Base-by-base conservation (phyloP, 1,140 invertebrate species). In the Danaus plexippus region DNA sequence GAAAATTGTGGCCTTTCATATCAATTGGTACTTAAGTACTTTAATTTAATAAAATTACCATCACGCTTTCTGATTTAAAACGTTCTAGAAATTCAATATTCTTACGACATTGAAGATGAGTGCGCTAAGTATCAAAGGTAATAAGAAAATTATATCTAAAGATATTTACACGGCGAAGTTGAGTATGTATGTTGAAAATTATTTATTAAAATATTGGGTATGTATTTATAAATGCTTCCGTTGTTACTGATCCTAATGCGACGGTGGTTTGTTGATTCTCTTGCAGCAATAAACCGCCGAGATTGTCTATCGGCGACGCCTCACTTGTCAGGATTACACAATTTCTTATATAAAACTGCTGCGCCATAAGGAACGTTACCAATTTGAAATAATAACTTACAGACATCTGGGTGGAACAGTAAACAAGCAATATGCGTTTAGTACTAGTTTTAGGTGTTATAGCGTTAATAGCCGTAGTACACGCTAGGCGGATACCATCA, bases 281-380 rank as follows among this genome's bases (percentile, higher is more conserved):
- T 79, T 77, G 73, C 69, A 52, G 69, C 73, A 80, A 75, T 61
- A 65, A 68, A 64, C 49, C 57, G 54, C 58, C 53, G 64, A 68
- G 67, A 67, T 59, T 67, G 73, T 71, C 67, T 66, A 66, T 32
- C 22, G 22, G 65, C 71, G 77, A 77, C 71, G 74, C 72, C 71
- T 68, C 71, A 69, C 54, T 77, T 75, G 67, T 52, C 67, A 71
- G 63, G 61, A 68, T 86, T 86, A 75, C 83, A 80, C 78, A 86
- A 86, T 68, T 67, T 52, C 72, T 77, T 80, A 82, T 86, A 85
- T 86, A 86, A 86, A 86, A 79, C 76, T 81, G 75, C 75, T 74
- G 77, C 77, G 66, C 69, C 66, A 77, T 79, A 73, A 77, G 62
- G 68, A 66, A 69, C 71, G 63, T 72, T 63, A 77, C 63, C 77